phyloP scores from a whole-genome alignment of 2,797 vertebrate species.

The Alca torda region DNA sequence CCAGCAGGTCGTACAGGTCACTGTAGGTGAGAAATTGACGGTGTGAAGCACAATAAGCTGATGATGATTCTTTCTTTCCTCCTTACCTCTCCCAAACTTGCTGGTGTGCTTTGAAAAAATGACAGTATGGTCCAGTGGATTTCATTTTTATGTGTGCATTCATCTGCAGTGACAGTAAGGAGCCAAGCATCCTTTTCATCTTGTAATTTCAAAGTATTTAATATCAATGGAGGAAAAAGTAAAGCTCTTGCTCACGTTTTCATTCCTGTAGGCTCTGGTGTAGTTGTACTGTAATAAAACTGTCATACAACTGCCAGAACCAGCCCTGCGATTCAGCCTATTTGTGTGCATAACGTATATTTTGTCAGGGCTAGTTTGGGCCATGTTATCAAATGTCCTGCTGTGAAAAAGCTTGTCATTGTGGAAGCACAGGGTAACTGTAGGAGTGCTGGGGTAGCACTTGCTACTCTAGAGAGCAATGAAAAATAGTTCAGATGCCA shows the following conservation, averaged over 20 bases:
- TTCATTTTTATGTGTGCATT: constrained; percentile 15
- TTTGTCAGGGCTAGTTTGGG: neutral
- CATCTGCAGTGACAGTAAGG: neutral
- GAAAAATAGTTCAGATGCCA: neutral
- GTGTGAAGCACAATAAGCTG: neutral
- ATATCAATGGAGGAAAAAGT: neutral
- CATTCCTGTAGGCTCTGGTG: neutral
- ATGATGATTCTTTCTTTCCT: neutral
- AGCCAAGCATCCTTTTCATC: neutral
- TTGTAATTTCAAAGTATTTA: neutral
- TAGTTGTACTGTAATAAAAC: neutral
- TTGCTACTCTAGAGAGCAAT: neutral
- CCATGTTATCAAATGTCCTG: neutral
- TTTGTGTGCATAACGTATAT: neutral
- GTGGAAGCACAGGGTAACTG: neutral
- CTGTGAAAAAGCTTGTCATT: neutral
- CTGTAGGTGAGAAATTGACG: neutral
- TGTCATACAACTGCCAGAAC: neutral
- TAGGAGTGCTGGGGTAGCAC: neutral
- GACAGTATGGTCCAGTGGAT: neutral
- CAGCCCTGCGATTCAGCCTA: neutral
- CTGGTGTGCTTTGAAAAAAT: neutral
- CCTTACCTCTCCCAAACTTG: neutral
- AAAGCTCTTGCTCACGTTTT: neutral
- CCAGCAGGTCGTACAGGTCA: neutral